phyloP scores from a whole-genome alignment of 2,888 invertebrate species.

The Homarus gammarus region DNA sequence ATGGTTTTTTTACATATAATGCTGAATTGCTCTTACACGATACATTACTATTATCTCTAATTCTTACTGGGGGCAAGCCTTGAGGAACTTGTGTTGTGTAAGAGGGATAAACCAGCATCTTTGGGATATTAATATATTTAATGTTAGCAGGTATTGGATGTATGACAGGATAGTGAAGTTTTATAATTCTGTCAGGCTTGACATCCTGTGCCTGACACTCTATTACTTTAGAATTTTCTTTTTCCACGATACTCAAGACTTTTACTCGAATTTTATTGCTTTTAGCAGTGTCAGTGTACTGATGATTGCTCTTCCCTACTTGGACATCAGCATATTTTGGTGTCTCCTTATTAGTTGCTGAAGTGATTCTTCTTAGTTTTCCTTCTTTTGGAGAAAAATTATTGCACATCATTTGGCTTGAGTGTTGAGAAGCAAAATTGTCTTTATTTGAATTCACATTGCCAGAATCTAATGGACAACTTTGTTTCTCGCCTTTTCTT shows the following conservation, averaged over 20 bases:
- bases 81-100: not conserved
- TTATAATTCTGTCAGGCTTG: not conserved
- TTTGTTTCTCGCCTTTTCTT: not conserved
- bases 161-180: not conserved
- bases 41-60: not conserved
- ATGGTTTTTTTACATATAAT: not conserved
- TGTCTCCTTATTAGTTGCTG: not conserved
- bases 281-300: not conserved
- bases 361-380: not conserved
- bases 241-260: conserved; percentile 16
- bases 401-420: not conserved
- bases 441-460: not conserved
- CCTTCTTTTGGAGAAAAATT: not conserved
- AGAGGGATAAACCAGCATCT: not conserved
- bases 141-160: conserved; percentile 2
- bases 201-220: not conserved
- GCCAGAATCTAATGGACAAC: not conserved
- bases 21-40: not conserved
- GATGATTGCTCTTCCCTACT: not conserved
- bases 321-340: not conserved
- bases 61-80: not conserved
- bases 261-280: not conserved
- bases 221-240: not conserved
- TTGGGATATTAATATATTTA: conserved; percentile 6
- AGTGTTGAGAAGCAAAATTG: not conserved